phyloP scores from a whole-genome alignment of 2,113 vertebrate species.

The Theristicus caerulescens region DNA sequence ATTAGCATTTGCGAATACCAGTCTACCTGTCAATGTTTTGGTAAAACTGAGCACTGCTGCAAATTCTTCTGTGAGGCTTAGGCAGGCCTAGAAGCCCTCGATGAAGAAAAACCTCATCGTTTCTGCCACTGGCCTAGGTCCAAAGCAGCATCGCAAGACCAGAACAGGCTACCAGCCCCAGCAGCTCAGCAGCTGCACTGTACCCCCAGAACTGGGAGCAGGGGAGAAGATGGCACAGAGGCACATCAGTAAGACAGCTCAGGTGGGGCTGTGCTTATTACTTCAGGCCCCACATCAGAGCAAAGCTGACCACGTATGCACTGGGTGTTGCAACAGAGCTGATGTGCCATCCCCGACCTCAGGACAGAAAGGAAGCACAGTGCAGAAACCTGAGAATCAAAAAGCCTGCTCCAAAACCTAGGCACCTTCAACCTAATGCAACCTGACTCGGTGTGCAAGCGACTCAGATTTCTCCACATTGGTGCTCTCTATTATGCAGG shows the following conservation, averaged over 20 bases:
- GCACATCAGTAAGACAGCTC: background rate
- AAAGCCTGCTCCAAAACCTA: background rate
- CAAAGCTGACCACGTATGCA: background rate
- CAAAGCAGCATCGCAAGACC: background rate
- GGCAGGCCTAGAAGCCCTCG: background rate
- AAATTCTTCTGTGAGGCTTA: background rate
- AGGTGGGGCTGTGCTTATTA: fast-evolving
- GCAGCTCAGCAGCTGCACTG: background rate
- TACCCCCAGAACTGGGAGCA: background rate
- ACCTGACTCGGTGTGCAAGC: fast-evolving
- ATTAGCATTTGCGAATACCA: background rate
- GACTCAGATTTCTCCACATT: fast-evolving
- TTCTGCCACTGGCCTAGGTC: background rate
- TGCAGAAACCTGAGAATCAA: background rate
- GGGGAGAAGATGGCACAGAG: fast-evolving
- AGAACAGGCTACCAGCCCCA: no score
- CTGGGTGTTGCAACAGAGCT: fast-evolving
- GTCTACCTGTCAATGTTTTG: background rate
- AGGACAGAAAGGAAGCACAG: background rate
- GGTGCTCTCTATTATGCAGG: fast-evolving
- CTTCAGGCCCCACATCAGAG: fast-evolving
- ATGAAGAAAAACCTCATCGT: background rate
- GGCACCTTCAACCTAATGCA: fast-evolving
- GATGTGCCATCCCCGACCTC: background rate
- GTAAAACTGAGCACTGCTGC: background rate